Base-by-base conservation (phyloP, 2,113 vertebrate species). In the Charadrius vociferus region DNA sequence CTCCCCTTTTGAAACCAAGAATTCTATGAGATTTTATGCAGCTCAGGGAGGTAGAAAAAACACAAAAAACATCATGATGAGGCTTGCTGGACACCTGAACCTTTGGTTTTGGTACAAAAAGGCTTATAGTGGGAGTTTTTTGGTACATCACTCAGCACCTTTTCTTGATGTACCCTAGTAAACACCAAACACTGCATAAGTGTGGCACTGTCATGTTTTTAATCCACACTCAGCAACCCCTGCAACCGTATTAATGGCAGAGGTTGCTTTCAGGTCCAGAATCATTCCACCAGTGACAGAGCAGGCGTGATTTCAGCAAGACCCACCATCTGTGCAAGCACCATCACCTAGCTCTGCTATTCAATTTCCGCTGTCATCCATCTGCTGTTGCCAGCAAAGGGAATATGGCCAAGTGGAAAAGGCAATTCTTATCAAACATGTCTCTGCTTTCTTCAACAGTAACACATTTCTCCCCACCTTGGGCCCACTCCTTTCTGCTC, bases 241-340 rank as follows among this genome's bases (percentile, higher is more conserved):
- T 47, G 17, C 37, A 70, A 39, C 16, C 0, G 0, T 45, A 23
- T 34, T 45, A 63, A 27, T n/a, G 16, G 5, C 4, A n/a, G 14
- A 45, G 7, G 65, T 75, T 39, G 34, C 58, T 21, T 81, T 45
- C 49, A 27, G 18, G 17, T 53, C 62, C 43, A 47, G 29, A 75
- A 32, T 58, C 29, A 20, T 52, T 81, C 36, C 34, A 56, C 10
- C 56, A 65, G 55, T 26, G 24, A 12, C 2, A 14, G 20, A 74
- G 47, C 49, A 43, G 55, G 23, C 23, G 16, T 7, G 11, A 9
- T 74, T 50, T 68, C 36, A 50, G 49, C 36, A 93, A 58, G 41
- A 56, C 20, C 23, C 32, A 19, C 9, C 7, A 7, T 55, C 41
- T n/a, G 9, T 56, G 14, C 36, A 39, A 20, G 41, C 24, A 65